These are phyloP conservation scores for Triplophysa dalaica DNA, from an alignment of 2,113 vertebrate genomes.

Conservation along the genomic window DNA sequence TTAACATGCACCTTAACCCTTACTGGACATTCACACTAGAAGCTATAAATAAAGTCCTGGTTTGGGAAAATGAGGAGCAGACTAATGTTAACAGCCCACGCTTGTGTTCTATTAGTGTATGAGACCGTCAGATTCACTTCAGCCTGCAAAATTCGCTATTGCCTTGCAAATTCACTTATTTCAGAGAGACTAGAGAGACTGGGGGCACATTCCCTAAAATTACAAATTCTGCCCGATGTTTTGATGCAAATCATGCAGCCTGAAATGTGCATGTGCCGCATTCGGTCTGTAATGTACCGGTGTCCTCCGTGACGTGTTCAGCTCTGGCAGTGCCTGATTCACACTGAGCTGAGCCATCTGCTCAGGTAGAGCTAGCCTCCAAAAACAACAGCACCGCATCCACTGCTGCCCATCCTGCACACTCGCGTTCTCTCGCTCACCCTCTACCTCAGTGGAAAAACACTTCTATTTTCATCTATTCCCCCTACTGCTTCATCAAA, in stretches of 20 bases:
- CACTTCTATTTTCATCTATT: slow-evolving; percentile 48
- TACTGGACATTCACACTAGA: neutral
- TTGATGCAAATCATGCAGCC: neutral
- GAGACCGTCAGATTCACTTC: neutral
- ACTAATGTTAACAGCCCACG: neutral
- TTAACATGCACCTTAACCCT: too few species aligned
- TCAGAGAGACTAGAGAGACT: too few species aligned
- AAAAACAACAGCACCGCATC: slow-evolving; percentile 1
- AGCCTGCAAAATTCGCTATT: too few species aligned
- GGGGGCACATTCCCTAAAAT: too few species aligned
- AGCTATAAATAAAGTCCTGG: neutral
- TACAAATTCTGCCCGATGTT: too few species aligned
- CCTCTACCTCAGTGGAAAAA: slow-evolving; percentile 37
- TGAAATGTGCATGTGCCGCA: neutral
- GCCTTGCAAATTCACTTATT: too few species aligned
- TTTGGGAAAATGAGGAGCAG: neutral
- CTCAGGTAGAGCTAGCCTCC: slow-evolving; percentile 58
- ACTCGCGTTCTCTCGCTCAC: slow-evolving; percentile 2
- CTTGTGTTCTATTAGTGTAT: neutral
- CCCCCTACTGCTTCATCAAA: slow-evolving; percentile 38
- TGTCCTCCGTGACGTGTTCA: slow-evolving; percentile 59
- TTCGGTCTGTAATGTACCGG: slow-evolving; percentile 25
- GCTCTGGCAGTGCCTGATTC: slow-evolving; percentile 61
- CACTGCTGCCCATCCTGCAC: neutral
- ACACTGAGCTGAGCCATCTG: slow-evolving; percentile 66